phyloP scores from a whole-genome alignment of 2,113 vertebrate genomes.

The Puma concolor region DNA sequence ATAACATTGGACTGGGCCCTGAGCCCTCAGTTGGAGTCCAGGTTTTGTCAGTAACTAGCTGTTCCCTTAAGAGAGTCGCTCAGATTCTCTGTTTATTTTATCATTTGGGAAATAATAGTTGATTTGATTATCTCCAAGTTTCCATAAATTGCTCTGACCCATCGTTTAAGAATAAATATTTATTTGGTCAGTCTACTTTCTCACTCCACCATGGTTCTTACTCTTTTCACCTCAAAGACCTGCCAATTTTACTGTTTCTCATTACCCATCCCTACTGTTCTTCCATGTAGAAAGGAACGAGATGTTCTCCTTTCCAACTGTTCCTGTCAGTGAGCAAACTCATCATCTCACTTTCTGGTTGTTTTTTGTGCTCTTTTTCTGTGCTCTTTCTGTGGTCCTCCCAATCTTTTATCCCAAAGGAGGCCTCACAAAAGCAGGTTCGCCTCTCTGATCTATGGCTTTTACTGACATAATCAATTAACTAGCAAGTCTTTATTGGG shows the following conservation, averaged over 20 bases:
- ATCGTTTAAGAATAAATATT: background rate
- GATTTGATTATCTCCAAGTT: background rate
- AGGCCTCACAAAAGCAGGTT: background rate
- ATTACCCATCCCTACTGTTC: background rate
- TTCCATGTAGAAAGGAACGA: background rate
- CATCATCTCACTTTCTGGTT: background rate
- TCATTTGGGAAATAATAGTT: conserved; percentile 15
- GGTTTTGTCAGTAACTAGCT: background rate
- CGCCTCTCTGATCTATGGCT: background rate
- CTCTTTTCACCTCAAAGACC: background rate
- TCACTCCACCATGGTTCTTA: background rate
- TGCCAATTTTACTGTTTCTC: background rate
- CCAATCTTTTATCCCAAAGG: background rate
- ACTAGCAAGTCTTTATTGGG: background rate
- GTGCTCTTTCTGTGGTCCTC: background rate
- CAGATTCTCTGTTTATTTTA: background rate
- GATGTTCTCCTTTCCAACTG: background rate
- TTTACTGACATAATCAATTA: background rate
- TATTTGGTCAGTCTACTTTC: background rate
- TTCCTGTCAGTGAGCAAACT: background rate
- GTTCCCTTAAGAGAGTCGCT: background rate
- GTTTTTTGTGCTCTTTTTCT: background rate
- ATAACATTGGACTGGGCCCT: background rate
- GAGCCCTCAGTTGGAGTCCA: background rate
- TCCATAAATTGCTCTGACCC: background rate